phyloP scores from a whole-genome alignment of 2,797 vertebrate species.

The Liasis olivaceus region DNA sequence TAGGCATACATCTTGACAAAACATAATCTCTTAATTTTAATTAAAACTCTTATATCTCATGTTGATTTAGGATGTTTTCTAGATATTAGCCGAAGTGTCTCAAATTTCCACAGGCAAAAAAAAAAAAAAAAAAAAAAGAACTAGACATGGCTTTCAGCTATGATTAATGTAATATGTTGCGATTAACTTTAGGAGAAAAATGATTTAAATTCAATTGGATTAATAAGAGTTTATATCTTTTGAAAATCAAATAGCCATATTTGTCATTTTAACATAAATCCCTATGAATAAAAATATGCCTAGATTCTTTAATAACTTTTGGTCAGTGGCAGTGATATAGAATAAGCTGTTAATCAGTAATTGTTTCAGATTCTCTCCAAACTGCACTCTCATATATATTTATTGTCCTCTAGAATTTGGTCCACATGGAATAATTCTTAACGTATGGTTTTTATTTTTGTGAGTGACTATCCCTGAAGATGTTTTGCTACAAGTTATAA shows the following conservation, averaged over 20 bases:
- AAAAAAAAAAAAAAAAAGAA: background rate
- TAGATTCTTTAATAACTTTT: constrained; percentile 49
- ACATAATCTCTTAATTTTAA: constrained; percentile 27
- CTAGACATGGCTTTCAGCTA: background rate
- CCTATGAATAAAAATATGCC: constrained; percentile 6
- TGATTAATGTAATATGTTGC: constrained; percentile 2
- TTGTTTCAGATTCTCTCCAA: background rate
- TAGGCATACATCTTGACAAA: background rate
- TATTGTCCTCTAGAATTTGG: background rate
- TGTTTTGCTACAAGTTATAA: background rate
- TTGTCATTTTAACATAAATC: constrained; percentile 38
- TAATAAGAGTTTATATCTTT: constrained; percentile 26
- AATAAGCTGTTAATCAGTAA: constrained; percentile 5
- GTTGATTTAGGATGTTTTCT: constrained; percentile 14
- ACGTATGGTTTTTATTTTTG: constrained; percentile 28
- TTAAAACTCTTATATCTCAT: background rate
- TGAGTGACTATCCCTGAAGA: background rate
- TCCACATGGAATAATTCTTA: constrained; percentile 10
- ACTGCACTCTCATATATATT: background rate
- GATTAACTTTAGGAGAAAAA: constrained; percentile 22
- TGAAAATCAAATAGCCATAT: constrained; percentile 15
- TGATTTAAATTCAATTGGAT: constrained; percentile 23
- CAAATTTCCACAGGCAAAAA: background rate
- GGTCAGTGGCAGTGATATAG: constrained; percentile 4
- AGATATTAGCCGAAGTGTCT: background rate